Evolutionary conservation across 2,888 invertebrate genomes (phyloP).

Genomic region (Cosmia trapezina): DNA sequence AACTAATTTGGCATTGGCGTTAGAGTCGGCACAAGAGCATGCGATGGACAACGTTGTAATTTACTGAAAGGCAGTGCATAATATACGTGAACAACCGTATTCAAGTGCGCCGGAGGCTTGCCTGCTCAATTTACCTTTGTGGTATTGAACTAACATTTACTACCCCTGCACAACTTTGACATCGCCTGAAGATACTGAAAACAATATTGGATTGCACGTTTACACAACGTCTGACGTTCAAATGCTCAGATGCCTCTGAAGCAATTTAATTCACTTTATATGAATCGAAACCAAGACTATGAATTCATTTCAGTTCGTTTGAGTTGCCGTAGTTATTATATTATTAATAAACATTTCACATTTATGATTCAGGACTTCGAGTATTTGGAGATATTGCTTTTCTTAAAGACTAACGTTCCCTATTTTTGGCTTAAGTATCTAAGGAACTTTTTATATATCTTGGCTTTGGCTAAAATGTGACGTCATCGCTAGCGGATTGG

Average conservation of each 20-base stretch:
- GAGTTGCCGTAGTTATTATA: too few relatives aligned
- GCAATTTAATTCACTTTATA: not conserved
- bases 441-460: not conserved
- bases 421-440: too few relatives aligned
- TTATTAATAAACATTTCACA: not conserved
- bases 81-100: not conserved
- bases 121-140: constrained; percentile 5
- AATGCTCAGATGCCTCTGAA: not conserved
- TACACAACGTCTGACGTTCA: not conserved
- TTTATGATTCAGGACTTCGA: not conserved
- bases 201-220: constrained; percentile 1
- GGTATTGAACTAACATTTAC: not conserved
- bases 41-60: not conserved
- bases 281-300: not conserved
- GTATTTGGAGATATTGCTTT: not conserved
- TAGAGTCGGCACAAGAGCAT: not conserved
- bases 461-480: not conserved
- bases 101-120: not conserved
- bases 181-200: not conserved
- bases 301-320: not conserved
- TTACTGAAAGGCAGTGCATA: not conserved
- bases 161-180: not conserved
- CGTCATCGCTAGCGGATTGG: not conserved
- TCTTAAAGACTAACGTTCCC: too few relatives aligned
- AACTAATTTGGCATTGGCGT: not conserved